A percentile compares a stretch with the other conserved stretches of the same genome.
These are phyloP conservation scores for Pachyuromys duprasi DNA, from an alignment of 2,797 vertebrate genomes.

Conservation along the genomic window DNA sequence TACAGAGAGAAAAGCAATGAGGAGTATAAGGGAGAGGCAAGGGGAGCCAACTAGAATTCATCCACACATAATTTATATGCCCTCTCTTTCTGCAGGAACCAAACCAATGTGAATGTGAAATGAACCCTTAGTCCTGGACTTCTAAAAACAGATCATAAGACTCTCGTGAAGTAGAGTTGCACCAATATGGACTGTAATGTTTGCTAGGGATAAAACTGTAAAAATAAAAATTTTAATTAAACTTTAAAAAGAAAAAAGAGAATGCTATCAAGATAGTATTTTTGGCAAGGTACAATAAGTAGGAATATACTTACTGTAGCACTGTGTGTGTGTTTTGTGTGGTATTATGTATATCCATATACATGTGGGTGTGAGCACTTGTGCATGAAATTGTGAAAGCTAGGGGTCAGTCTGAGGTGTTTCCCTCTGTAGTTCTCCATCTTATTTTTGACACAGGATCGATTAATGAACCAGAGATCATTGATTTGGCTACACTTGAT, in stretches of 20 bases:
- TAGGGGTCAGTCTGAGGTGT: neutral
- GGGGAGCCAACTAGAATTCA: neutral
- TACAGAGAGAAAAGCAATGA: neutral
- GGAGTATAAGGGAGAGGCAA: neutral
- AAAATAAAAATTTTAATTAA: conserved; percentile 58
- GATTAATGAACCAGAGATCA: neutral
- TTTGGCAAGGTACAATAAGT: neutral
- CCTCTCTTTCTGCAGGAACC: neutral
- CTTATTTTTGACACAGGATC: neutral
- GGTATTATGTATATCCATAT: neutral
- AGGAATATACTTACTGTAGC: neutral
- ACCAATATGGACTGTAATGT: conserved; percentile 27
- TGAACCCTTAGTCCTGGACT: neutral
- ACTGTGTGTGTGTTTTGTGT: neutral
- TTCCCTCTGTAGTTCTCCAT: neutral
- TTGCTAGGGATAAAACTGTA: neutral
- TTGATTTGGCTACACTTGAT: neutral
- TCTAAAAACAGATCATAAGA: neutral
- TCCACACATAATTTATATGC: neutral
- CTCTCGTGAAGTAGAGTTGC: neutral
- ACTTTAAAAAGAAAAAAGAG: neutral
- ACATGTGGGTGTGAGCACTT: neutral
- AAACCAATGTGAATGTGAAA: neutral
- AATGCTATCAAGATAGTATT: neutral
- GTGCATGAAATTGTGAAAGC: neutral